Base-by-base conservation (phyloP, 1,140 invertebrate genomes). In the Achroia grisella region DNA sequence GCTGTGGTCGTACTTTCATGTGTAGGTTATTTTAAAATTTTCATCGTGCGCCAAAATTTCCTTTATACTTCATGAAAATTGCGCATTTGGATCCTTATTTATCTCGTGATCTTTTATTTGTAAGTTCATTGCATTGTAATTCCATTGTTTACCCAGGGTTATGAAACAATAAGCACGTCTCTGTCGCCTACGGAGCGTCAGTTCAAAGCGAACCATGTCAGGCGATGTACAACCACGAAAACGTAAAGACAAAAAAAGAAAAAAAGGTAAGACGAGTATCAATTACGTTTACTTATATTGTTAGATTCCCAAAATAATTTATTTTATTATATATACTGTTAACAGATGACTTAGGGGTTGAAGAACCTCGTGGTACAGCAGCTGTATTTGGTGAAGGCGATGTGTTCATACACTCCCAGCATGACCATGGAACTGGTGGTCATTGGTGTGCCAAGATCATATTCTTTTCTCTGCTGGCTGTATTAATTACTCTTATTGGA, bases 371-470 rank as follows among this genome's bases (percentile, higher is more conserved):
- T 60, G 75, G 71, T 10, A 78, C 73, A 13, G 61, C 72, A 5
- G 73, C 78, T 23, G 69, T 76, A 44, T 56, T 86, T 48, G 71
- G 75, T 31, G 82, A 87, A 55, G 90, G 91, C 13, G 90, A 92
- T 68, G 85, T 92, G 14, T 90, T 91, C 39, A 90, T 94, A 61
- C 93, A 95, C 62, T 87, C 94, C 17, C 89, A 94, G 15, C 91
- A 93, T 58, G 92, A 94, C 34, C 89, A 88, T 51, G 88, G 89
- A 8, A 93, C 91, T 10, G 93, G 92, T 31, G 93, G 93, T 17
- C 92, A 93, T 62, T 91, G 93, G 88, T 93, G 92, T 74, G 92
- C 93, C 5, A 94, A 93, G 84, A 89, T 95, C 31, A 87, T 95
- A 48, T 95, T 95, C 76, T 94, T 95, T 62, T 76, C 89, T 1